Conservation (phyloP, 2,113 vertebrate species). For the Paratilapia polleni region DNA sequence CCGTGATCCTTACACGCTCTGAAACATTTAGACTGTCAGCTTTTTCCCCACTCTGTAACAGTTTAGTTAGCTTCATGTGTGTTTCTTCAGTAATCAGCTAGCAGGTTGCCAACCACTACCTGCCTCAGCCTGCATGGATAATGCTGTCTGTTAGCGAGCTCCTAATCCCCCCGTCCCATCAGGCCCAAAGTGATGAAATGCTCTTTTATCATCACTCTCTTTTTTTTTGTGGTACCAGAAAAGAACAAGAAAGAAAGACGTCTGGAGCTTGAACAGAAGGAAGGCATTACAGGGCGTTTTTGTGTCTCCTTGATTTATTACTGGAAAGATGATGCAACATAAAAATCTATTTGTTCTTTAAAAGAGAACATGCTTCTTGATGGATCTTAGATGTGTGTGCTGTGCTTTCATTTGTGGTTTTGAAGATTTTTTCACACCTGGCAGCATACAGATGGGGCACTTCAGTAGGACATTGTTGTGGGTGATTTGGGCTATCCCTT, state of each 20-base stretch:
- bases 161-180: conserved; percentile 41
- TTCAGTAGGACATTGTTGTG: background rate
- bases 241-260: conserved; percentile 9
- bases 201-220: background rate
- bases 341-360: background rate
- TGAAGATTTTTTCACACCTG: conserved; percentile 4
- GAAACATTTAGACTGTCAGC: background rate
- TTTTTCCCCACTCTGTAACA: background rate
- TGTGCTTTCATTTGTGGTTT: background rate
- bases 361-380: background rate
- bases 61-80: conserved; percentile 20
- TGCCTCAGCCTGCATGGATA: conserved; percentile 65
- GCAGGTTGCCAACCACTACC: conserved; percentile 41
- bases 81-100: conserved; percentile 25
- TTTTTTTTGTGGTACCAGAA: background rate
- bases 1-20: background rate
- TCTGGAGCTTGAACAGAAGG: background rate
- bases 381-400: background rate
- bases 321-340: conserved; percentile 22
- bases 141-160: conserved; percentile 40
- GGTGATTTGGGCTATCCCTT: conserved; percentile 2
- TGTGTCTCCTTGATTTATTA: conserved; percentile 32
- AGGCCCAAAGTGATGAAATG: conserved; percentile 28
- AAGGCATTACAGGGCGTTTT: background rate
- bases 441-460: conserved; percentile 20